Evolutionary conservation across 2,113 vertebrate genomes (phyloP).

Genomic region (Beaufortia kweichowensis): DNA sequence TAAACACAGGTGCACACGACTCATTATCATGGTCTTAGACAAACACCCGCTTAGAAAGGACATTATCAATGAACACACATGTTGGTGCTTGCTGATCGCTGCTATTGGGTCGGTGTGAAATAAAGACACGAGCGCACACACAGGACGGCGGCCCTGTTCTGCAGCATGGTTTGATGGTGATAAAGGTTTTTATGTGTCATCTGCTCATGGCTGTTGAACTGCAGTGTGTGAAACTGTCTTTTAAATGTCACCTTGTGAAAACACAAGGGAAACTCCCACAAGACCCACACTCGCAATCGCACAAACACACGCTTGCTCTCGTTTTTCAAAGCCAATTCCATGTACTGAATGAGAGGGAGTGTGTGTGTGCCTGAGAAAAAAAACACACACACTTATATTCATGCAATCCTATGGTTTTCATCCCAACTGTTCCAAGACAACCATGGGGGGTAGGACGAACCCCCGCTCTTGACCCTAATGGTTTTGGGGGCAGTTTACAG

Average conservation of each 20-base stretch:
- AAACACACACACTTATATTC: background rate
- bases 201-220: conserved; percentile 50
- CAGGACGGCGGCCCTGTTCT: conserved; percentile 8
- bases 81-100: background rate
- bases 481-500: conserved; percentile 46
- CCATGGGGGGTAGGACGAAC: background rate
- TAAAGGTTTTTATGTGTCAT: conserved; percentile 61
- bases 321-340: conserved; percentile 3
- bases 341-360: too few species aligned
- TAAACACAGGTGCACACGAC: conserved; percentile 14
- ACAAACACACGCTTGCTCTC: conserved; percentile 41
- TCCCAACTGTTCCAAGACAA: conserved; percentile 28
- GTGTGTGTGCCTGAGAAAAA: background rate
- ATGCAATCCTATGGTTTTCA: background rate
- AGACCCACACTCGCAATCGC: conserved; percentile 27
- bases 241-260: conserved; percentile 73
- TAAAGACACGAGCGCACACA: conserved; percentile 12
- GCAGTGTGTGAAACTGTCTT: conserved; percentile 66
- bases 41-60: background rate
- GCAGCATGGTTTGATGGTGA: conserved; percentile 57
- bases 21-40: conserved; percentile 8
- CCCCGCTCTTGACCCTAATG: conserved; percentile 37
- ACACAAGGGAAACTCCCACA: conserved; percentile 38
- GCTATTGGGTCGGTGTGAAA: background rate
- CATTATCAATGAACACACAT: too few species aligned